A percentile compares a stretch with the other conserved stretches of the same genome.
Conservation (phyloP, 1,140 invertebrate genomes). For the Drosophila murphyi region DNA sequence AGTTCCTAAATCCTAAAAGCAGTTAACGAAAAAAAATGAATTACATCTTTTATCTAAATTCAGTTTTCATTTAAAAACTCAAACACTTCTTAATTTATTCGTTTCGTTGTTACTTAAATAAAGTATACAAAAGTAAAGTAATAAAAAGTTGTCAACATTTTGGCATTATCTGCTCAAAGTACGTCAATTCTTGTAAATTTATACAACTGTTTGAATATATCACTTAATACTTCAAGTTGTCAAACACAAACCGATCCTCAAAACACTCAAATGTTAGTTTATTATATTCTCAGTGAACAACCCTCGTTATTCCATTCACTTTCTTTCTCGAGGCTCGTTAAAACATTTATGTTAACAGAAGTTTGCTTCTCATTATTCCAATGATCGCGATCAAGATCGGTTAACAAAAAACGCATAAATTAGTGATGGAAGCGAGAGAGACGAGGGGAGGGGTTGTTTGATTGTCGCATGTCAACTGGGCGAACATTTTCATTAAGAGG, state of each 20-base stretch:
- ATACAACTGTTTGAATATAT: neutral
- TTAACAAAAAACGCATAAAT: conserved; percentile 68
- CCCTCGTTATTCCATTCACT: conserved; percentile 18
- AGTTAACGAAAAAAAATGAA: no score
- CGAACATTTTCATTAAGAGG: conserved; percentile 71
- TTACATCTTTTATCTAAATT: neutral
- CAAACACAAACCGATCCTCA: conserved; percentile 11
- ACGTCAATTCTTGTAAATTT: neutral
- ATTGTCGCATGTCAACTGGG: conserved; percentile 33
- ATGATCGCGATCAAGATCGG: conserved; percentile 30
- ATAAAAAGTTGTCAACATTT: neutral
- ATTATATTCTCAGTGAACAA: conserved; percentile 12
- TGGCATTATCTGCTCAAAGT: no score
- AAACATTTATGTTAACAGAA: conserved; percentile 29
- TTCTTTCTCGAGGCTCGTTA: conserved; percentile 11
- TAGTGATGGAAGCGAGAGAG: conserved; percentile 27
- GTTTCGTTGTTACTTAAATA: neutral
- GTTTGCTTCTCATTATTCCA: conserved; percentile 5
- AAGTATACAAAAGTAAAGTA: conserved; percentile 14
- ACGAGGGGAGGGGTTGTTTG: conserved; percentile 1
- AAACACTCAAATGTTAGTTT: conserved; percentile 20
- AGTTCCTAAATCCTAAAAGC: no score
- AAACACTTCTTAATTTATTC: neutral
- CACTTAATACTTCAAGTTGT: neutral
- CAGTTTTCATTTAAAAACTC: neutral